Evolutionary conservation across 1,140 invertebrate species (phyloP).

Genomic region (Caenorhabditis remanei): DNA sequence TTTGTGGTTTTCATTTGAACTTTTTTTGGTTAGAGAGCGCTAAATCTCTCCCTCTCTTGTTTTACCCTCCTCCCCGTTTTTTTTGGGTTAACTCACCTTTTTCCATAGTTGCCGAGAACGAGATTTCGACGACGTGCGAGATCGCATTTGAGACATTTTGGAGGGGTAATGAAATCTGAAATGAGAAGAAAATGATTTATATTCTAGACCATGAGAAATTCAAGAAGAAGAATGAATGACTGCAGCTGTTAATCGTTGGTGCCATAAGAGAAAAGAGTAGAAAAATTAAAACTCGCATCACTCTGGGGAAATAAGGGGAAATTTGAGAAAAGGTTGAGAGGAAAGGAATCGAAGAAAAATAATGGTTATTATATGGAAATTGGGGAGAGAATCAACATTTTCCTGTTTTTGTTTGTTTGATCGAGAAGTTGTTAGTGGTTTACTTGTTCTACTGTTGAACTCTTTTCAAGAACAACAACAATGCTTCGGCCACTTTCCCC

Average conservation of each 20-base stretch:
- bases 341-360: neutral
- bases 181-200: neutral
- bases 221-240: neutral
- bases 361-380: neutral
- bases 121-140: conserved; percentile 29
- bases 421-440: neutral
- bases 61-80: neutral
- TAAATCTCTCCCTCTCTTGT: conserved; percentile 19
- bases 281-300: conserved; percentile 25
- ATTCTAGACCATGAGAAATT: neutral
- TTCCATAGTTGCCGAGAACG: conserved; percentile 25
- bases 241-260: neutral
- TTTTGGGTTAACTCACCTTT: conserved; percentile 36
- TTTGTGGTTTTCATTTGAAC: conserved; percentile 41
- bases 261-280: neutral
- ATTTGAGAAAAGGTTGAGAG: neutral
- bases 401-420: neutral
- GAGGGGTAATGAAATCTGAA: neutral
- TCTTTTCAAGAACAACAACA: conserved; percentile 33
- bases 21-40: neutral
- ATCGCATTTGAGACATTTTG: conserved; percentile 18
- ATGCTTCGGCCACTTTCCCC: neutral
- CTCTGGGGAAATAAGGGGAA: conserved; percentile 6
- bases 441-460: neutral
- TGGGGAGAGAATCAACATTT: conserved; percentile 10